These are phyloP conservation scores for Littorina saxatilis DNA, from an alignment of 1,140 invertebrate genomes.

Conservation along the genomic window DNA sequence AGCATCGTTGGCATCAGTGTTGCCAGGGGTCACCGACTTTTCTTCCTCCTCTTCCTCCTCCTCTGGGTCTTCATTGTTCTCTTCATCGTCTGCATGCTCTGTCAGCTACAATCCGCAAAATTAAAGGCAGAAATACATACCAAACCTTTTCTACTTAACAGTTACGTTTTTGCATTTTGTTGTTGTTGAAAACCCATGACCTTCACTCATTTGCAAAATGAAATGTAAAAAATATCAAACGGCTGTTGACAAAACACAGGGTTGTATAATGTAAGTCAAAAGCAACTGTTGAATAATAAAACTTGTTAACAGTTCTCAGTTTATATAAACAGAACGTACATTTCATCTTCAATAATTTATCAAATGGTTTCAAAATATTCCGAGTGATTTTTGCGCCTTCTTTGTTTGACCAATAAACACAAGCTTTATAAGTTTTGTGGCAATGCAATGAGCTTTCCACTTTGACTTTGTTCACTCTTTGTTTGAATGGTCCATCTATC, in stretches of 20 bases:
- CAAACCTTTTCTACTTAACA: not conserved
- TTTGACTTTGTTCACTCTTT: not conserved
- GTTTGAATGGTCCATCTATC: not conserved
- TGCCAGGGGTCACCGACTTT: constrained; percentile 79
- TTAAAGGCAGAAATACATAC: not conserved
- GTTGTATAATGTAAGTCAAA: not conserved
- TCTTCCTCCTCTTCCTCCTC: constrained; percentile 71
- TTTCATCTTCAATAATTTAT: too few relatives aligned
- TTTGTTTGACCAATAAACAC: not conserved
- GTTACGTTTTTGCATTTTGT: not conserved
- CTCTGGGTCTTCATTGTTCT: constrained; percentile 68
- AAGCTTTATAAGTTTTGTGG: not conserved
- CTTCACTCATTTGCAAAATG: not conserved
- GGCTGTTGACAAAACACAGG: not conserved
- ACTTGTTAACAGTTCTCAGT: not conserved
- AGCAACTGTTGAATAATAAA: not conserved
- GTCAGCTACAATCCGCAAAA: constrained; percentile 46
- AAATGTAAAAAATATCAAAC: too few relatives aligned
- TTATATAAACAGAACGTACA: too few relatives aligned
- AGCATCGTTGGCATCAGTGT: constrained; percentile 48
- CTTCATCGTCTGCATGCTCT: constrained; percentile 80
- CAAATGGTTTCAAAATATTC: too few relatives aligned
- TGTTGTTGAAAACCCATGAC: not conserved
- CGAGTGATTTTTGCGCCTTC: too few relatives aligned
- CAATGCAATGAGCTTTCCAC: not conserved